Conservation (phyloP, 1,140 invertebrate genomes). For the Pachyrhynchus sulphureomaculatus region DNA sequence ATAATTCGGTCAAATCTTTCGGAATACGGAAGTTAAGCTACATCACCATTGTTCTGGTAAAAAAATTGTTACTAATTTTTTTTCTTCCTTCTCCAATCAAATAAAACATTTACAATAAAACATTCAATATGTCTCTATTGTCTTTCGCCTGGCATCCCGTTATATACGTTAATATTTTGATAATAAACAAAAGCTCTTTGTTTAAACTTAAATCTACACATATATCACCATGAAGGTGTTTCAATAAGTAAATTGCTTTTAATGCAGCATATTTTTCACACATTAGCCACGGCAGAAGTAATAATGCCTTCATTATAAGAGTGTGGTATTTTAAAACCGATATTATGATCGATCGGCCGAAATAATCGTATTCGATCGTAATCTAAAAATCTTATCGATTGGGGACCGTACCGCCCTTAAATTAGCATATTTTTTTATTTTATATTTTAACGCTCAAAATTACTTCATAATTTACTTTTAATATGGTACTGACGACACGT, state of each 20-base stretch:
- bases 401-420: conserved; percentile 9
- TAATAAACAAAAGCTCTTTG: conserved; percentile 1
- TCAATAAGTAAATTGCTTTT: conserved; percentile 6
- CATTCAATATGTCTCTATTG: no score
- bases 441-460: background rate
- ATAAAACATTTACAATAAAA: no score
- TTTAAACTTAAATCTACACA: background rate
- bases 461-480: conserved; percentile 16
- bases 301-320: conserved; percentile 26
- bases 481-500: conserved; percentile 2
- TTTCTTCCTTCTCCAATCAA: no score
- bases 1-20: no score
- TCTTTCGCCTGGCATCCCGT: no score
- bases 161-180: background rate
- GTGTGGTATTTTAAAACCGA: background rate
- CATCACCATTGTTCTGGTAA: no score
- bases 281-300: conserved; percentile 14
- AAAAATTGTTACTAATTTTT: no score
- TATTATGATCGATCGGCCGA: background rate
- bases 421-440: conserved; percentile 15
- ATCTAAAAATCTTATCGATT: conserved; percentile 8
- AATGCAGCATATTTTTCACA: conserved; percentile 22
- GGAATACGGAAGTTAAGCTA: no score
- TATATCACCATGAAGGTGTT: no score
- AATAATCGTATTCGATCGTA: conserved; percentile 3